Base-by-base conservation (phyloP, 2,797 vertebrate genomes). In the Gallinago solitaria region DNA sequence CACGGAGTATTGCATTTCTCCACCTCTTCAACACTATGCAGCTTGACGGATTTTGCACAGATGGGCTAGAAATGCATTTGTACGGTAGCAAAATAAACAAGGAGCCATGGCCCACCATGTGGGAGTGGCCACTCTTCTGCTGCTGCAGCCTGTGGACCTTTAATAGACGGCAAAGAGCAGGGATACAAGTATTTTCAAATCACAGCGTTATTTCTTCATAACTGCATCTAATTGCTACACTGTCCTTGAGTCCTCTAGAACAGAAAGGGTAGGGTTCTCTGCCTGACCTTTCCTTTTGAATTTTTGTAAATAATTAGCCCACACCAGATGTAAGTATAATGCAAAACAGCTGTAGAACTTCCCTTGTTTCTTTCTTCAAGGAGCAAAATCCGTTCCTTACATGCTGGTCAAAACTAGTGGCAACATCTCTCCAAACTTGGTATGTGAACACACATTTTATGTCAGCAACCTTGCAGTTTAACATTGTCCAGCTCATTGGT, bases 311-410 rank as follows among this genome's bases (percentile, higher is more conserved):
- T 92, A 95, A 54, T 91, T 90, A 90, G n/a, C 48, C 45, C 25
- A 71, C 60, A 89, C 59, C 65, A 93, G 93, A 89, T 3, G 1
- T 57, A 90, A 90, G 45, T 25, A 30, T 83, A 88, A 95, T 1
- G 6, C 47, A 87, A 48, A 95, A 67, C 93, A 96, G 91, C 89
- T 97, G 95, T 63, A 96, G 63, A 89, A 90, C 81, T 96, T 95
- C 94, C 89, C 94, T 89, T 33, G 65, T 24, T 75, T 82, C 80
- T 5, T 9, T 30, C 71, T 69, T 63, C 43, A 54, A 41, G 89
- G 14, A 76, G 51, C 33, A 80, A 83, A 90, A 74, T 37, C 59
- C 0, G 0, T 68, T 83, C 47, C 51, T 67, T 27, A 73, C 39
- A 5, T 41, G 37, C 35, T 73, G 1, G 0, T 86, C 83, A 69